A percentile compares a stretch with the other conserved stretches of the same genome.
Conservation (phyloP, 2,113 vertebrate species). For the Craseonycteris thonglongyai region DNA sequence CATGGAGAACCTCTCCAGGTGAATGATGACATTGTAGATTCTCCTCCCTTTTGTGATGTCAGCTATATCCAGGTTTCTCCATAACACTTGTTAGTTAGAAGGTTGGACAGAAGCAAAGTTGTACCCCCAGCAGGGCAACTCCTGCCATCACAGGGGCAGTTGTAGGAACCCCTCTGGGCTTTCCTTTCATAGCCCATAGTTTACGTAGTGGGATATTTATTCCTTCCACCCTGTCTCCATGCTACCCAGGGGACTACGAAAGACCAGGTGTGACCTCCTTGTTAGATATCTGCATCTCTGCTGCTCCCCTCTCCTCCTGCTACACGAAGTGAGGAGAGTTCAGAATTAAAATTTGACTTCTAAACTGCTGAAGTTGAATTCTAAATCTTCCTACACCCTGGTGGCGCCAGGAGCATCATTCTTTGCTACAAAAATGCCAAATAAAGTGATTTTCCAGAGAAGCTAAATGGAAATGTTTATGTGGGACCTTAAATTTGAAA, state of each 20-base stretch:
- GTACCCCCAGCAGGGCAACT: accelerated
- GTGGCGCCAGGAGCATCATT: neutral
- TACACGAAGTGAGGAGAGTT: neutral
- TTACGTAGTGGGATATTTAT: neutral
- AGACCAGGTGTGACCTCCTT: neutral
- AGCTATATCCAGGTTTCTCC: neutral
- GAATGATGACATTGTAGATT: neutral
- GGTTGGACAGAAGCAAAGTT: neutral
- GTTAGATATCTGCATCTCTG: neutral
- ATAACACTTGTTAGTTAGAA: neutral
- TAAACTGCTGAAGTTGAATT: neutral
- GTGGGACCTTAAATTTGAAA: neutral
- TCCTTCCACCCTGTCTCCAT: neutral
- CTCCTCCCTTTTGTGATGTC: neutral
- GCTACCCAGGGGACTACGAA: neutral
- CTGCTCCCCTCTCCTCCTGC: neutral
- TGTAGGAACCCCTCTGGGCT: neutral
- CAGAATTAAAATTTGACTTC: neutral
- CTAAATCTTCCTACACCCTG: neutral
- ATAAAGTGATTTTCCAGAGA: neutral
- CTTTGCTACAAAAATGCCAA: neutral
- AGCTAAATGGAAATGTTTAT: neutral
- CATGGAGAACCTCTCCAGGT: neutral
- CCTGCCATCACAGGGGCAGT: too few relatives aligned
- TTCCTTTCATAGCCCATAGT: neutral